These are phyloP conservation scores for Hylia prasina DNA, from an alignment of 2,113 vertebrate species.

Conservation along the genomic window DNA sequence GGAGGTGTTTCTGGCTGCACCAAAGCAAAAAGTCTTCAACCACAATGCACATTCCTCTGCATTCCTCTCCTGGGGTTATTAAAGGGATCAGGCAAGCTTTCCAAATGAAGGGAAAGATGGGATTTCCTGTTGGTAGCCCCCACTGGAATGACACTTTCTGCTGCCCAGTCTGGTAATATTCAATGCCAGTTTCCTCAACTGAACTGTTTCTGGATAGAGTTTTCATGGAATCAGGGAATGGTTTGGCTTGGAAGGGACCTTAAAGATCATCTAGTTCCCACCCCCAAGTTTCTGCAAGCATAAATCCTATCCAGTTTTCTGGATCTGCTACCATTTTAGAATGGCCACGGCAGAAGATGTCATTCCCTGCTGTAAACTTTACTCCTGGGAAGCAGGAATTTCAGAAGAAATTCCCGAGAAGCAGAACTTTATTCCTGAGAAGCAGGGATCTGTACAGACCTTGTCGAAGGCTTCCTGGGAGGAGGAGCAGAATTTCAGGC, in stretches of 20 bases:
- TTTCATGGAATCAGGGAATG: background rate
- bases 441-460: constrained; percentile 65
- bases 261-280: background rate
- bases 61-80: background rate
- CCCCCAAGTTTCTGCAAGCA: background rate
- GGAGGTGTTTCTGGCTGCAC: background rate
- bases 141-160: background rate
- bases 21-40: background rate
- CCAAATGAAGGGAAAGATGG: background rate
- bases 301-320: background rate
- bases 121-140: background rate
- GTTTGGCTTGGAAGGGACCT: background rate
- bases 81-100: background rate
- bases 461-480: constrained; percentile 86
- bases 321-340: background rate
- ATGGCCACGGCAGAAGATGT: background rate
- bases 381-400: background rate
- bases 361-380: background rate
- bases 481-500: constrained; percentile 84
- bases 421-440: background rate
- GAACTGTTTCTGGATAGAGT: background rate
- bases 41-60: background rate
- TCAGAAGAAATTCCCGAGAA: too few relatives aligned
- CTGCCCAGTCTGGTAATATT: background rate
- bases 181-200: background rate